Evolutionary conservation across 1,140 invertebrate species (phyloP), one percentile per base, ranked within the genome.

Genomic region (Drosophila aff.): DNA sequence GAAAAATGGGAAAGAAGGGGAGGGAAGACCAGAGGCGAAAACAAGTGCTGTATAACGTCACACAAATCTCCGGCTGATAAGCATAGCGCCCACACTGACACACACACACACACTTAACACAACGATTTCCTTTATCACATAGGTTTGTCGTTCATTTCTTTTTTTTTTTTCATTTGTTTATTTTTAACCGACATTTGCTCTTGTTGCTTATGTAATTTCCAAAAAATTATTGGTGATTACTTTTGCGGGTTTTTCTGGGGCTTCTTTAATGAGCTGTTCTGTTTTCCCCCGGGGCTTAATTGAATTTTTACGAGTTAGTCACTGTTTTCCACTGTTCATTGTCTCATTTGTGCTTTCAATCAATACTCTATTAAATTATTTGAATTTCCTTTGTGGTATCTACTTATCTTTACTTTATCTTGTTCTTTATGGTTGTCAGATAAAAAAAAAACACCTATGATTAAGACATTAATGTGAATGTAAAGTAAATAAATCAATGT

Each of bases 191-290:
- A 15, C 55, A 50, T 69, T 73, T 57, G 50, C 23, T 59, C 36
- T 63, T 46, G 18, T 44, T 41, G 47, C 49, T 76, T 82, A 71
- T 76, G 72, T 82, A 86, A 85, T 77, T 75, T 49, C 13, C 52
- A 23, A n/a, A 57, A 47, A 61, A 49, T 63, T 40, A 57, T 64
- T 50, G 18, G 47, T 73, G 43, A 73, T 28, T 58, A 49, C 28
- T 23, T 36, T 57, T 52, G 31, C 13, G 31, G 21, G 38, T 18
- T 81, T 82, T 65, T 81, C 60, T 72, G 66, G 47, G 80, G 79
- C 46, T 82, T 82, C 68, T 53, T 31, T 26, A 33, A 26, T 40
- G 31, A 73, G 68, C 18, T 57, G 50, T 46, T 44, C 15, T 31
- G 43, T 72, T 26, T 55, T 74, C 18, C 26, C 47, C 41, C 21